These are phyloP conservation scores for Alsophila aescularia DNA, from an alignment of 2,888 invertebrate genomes.

Conservation along the genomic window DNA sequence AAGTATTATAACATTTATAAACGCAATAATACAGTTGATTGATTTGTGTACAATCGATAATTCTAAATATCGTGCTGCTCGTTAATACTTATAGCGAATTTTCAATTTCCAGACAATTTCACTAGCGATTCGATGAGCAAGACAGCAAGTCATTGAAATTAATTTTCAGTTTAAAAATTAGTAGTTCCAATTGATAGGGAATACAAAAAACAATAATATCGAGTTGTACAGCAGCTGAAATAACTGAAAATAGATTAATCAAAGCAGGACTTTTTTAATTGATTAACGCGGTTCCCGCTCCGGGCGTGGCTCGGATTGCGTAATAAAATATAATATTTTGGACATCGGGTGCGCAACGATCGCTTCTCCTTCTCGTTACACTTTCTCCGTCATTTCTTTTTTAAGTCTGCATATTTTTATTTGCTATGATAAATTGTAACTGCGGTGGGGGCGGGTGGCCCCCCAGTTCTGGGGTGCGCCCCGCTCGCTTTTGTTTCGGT, in stretches of 20 bases:
- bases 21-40: not conserved
- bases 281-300: constrained; percentile 45
- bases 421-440: constrained; percentile 84
- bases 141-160: not conserved
- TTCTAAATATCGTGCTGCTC: not conserved
- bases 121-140: not conserved
- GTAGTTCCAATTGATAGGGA: not conserved
- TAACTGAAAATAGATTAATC: constrained; percentile 20
- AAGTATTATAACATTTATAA: no score
- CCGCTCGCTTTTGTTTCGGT: constrained; percentile 80
- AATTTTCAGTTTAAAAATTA: not conserved
- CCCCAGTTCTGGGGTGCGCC: constrained; percentile 44
- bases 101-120: not conserved
- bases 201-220: not conserved
- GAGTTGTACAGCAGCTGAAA: constrained; percentile 18
- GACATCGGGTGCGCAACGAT: constrained; percentile 61
- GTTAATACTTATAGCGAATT: not conserved
- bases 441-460: constrained; percentile 58
- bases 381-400: constrained; percentile 80
- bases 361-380: constrained; percentile 70
- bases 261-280: constrained; percentile 49
- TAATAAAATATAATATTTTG: constrained; percentile 72
- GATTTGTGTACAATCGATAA: not conserved
- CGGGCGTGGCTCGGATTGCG: constrained; percentile 43
- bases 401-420: constrained; percentile 83